Base-by-base conservation (phyloP, 2,113 vertebrate genomes). In the Miniopterus natalensis region DNA sequence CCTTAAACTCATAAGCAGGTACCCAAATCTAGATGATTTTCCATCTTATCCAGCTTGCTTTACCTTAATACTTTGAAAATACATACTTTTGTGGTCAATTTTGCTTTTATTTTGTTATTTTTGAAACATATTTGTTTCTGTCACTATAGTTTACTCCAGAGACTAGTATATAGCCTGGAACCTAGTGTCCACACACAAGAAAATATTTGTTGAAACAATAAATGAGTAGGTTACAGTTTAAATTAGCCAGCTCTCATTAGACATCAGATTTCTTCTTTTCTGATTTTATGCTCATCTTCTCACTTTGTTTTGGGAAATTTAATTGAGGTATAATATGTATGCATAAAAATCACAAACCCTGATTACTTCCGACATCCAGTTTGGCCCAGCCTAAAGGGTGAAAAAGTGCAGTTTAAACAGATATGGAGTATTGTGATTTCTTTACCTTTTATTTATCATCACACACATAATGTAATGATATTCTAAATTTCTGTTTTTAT, bases 291-390 rank as follows among this genome's bases (percentile, higher is more conserved):
- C 5, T 84, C 40, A 88, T 61, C 14, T 63, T 55, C 12, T 89
- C 31, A 31, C 47, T 90, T 31, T 84, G 45, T 17, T 90, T 92
- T 83, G 57, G 5, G 36, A 70, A 84, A 84, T 96, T 65, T 45
- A 77, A 66, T 68, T 71, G 27, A 85, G 27, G 13, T 61, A 29
- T 36, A 71, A 53, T 6, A 90, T 45, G 49, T 17, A 53, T 20
- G 49, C 12, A 63, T 29, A 92, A 66, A 95, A 80, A 15, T 79
- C 42, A 77, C 5, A 15, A 90, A 61, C 59, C 10, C 5, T 14
- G 27, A 79, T 63, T 79, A 25, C 14, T 75, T 88, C 68, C 83
- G 11, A 77, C 40, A 59, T 42, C 40, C 25, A 93, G 14, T 29
- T 51, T 47, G 83, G 8, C 42, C 8, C 10, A 65, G 10, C 15